These are phyloP conservation scores for Drosophila lacertosa DNA, from an alignment of 1,140 invertebrate genomes.

Conservation along the genomic window DNA sequence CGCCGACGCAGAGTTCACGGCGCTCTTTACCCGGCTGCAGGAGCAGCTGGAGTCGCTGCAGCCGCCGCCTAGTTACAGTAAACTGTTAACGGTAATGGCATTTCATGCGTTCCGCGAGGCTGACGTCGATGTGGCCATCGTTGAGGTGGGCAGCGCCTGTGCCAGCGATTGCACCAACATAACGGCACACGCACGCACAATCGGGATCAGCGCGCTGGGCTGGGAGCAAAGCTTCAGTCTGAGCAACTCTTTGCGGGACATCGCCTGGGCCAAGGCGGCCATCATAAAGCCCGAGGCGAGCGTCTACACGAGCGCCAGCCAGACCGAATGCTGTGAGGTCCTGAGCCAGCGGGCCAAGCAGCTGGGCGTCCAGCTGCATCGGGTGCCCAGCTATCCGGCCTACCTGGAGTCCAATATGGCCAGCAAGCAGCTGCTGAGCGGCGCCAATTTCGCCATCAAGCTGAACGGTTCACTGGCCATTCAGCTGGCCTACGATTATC, in stretches of 20 bases:
- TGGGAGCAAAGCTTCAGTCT: constrained; percentile 94
- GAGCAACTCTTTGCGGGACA: constrained; percentile 93
- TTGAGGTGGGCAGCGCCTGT: constrained; percentile 99
- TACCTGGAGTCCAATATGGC: constrained; percentile 45
- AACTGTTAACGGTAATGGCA: constrained; percentile 96
- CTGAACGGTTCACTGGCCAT: constrained; percentile 94
- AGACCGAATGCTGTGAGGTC: constrained; percentile 89
- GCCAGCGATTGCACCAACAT: constrained; percentile 97
- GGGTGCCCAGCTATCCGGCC: constrained; percentile 41
- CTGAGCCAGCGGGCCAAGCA: constrained; percentile 88
- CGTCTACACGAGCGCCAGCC: constrained; percentile 89
- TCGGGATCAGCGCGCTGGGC: constrained; percentile 91
- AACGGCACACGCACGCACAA: constrained; percentile 90
- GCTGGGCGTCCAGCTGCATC: constrained; percentile 85
- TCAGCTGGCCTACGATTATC: constrained; percentile 90
- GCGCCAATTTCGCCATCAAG: constrained; percentile 50
- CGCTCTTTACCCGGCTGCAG: constrained; percentile 94
- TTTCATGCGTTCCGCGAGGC: constrained; percentile 94
- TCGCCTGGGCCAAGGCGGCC: constrained; percentile 97
- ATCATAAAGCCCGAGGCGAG: constrained; percentile 93
- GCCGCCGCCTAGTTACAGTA: constrained; percentile 96
- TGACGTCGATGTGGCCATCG: constrained; percentile 96
- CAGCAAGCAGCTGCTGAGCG: constrained; percentile 40
- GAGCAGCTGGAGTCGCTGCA: constrained; percentile 84
- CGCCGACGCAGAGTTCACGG: constrained; percentile 89